Percentiles rank a stretch among this genome's conserved stretches.
Evolutionary conservation across 1,140 invertebrate species (phyloP).

Genomic region (Aphaenogaster ashmeadi): DNA sequence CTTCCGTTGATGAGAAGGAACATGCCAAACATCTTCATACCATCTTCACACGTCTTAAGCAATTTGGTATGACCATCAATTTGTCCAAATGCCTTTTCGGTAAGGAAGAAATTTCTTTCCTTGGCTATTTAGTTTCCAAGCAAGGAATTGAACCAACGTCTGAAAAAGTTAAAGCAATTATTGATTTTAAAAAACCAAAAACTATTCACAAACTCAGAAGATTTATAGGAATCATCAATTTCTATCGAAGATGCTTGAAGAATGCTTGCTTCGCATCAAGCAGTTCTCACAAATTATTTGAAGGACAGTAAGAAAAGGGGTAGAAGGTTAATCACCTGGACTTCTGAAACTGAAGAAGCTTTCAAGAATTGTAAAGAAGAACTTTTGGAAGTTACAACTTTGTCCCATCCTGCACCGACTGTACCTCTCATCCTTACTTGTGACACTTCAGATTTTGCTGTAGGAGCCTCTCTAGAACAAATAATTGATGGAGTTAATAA

Average conservation of each 20-base stretch:
- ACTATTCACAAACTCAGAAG: not conserved
- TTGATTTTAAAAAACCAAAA: not conserved
- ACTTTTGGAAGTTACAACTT: not conserved
- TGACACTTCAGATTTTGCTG: not conserved
- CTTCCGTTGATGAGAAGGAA: too few species aligned
- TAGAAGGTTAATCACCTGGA: not conserved
- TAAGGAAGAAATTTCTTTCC: not conserved
- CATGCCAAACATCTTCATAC: too few species aligned
- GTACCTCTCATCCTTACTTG: not conserved
- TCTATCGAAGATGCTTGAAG: not conserved
- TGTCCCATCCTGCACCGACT: not conserved
- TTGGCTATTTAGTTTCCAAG: not conserved
- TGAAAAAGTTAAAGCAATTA: too few species aligned
- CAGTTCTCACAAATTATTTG: not conserved
- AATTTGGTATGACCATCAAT: too few species aligned
- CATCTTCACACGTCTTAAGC: too few species aligned
- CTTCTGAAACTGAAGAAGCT: not conserved
- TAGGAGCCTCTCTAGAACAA: not conserved
- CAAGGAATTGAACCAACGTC: not conserved
- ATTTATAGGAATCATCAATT: not conserved
- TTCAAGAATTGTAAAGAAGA: not conserved
- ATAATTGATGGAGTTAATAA: not conserved
- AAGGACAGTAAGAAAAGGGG: not conserved
- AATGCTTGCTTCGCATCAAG: not conserved
- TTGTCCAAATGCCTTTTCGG: not conserved